Conservation (phyloP, 1,140 invertebrate species). For the Eubasilissa regina region DNA sequence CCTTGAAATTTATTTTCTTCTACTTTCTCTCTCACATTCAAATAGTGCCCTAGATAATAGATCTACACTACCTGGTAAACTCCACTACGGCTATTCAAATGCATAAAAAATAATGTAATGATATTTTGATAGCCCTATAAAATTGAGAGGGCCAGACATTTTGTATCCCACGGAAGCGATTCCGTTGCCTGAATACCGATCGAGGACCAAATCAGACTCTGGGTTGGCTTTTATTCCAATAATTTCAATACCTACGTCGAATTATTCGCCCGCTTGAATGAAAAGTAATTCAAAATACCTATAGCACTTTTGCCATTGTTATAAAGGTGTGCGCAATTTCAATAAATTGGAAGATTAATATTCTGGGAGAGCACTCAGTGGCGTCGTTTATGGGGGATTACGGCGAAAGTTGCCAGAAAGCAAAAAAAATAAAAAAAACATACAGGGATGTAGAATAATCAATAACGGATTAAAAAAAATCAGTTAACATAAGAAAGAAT, state of each 20-base stretch:
- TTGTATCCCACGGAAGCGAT: slow-evolving; percentile 6
- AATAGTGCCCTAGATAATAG: slow-evolving; percentile 35
- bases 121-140: slow-evolving; percentile 44
- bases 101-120: slow-evolving; percentile 46
- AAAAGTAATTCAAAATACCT: slow-evolving; percentile 20
- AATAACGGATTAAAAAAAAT: no score
- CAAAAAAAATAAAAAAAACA: no score
- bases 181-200: slow-evolving; percentile 50
- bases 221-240: slow-evolving; percentile 47
- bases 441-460: no score
- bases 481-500: no score
- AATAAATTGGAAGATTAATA: slow-evolving; percentile 18
- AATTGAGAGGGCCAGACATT: slow-evolving; percentile 26
- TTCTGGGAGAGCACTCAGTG: neutral
- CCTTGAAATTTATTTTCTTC: slow-evolving; percentile 1
- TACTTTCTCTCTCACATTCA: neutral
- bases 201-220: slow-evolving; percentile 50
- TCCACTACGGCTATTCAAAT: slow-evolving; percentile 19
- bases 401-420: no score
- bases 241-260: slow-evolving; percentile 8
- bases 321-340: neutral
- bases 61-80: slow-evolving; percentile 35
- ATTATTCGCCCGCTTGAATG: slow-evolving; percentile 5
- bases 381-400: neutral
- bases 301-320: slow-evolving; percentile 3